These are phyloP conservation scores for Caerostris extrusa DNA, from an alignment of 1,140 invertebrate genomes.

Conservation along the genomic window DNA sequence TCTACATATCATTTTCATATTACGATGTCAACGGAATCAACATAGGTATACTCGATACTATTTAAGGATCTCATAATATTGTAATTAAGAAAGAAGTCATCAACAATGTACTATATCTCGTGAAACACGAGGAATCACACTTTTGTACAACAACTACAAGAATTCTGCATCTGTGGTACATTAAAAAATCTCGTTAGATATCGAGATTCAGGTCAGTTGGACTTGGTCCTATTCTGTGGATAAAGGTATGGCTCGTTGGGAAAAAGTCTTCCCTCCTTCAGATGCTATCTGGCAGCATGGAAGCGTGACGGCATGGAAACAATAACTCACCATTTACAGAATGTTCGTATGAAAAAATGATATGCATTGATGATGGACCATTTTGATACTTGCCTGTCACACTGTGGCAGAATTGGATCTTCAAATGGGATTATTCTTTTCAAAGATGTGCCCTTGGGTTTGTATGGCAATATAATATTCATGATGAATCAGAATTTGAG, in stretches of 20 bases:
- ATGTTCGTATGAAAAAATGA: background rate
- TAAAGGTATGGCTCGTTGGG: background rate
- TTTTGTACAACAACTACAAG: background rate
- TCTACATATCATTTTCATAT: background rate
- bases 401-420: background rate
- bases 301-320: conserved; percentile 1
- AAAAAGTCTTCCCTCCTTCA: background rate
- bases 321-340: conserved; percentile 2
- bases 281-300: background rate
- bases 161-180: background rate
- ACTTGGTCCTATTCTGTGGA: background rate
- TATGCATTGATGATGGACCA: background rate
- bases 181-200: background rate
- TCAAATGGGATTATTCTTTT: background rate
- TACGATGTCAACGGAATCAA: background rate
- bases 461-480: background rate
- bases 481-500: too few species aligned
- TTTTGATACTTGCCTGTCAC: background rate
- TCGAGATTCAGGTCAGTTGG: background rate
- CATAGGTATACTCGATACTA: background rate
- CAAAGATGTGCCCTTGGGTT: background rate
- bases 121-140: background rate
- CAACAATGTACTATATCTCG: background rate
- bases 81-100: background rate
- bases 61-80: background rate